phyloP scores from a whole-genome alignment of 2,888 invertebrate genomes.

The Perizoma flavofasciatum region DNA sequence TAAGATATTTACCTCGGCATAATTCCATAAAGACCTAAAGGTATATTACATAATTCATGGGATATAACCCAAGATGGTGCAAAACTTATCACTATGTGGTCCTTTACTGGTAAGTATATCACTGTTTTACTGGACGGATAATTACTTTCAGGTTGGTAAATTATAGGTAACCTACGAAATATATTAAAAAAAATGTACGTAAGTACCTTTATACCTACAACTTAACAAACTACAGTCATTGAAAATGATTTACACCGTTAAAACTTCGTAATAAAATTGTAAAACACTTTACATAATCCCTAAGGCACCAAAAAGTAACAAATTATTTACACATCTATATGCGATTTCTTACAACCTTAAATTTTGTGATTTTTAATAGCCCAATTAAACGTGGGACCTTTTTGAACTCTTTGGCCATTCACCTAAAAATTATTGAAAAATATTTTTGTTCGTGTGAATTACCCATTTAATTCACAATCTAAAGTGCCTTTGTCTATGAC shows the following conservation, averaged over 20 bases:
- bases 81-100: conserved; percentile 29
- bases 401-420: conserved; percentile 30
- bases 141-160: conserved; percentile 25
- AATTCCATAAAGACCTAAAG: neutral
- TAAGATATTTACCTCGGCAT: too few relatives aligned
- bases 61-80: conserved; percentile 36
- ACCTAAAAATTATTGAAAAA: conserved; percentile 4
- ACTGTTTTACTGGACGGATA: conserved; percentile 46
- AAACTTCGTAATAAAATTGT: conserved; percentile 10
- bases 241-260: conserved; percentile 26
- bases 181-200: conserved; percentile 10
- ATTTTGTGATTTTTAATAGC: conserved; percentile 35
- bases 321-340: conserved; percentile 47
- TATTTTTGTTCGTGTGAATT: conserved; percentile 5
- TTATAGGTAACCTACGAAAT: conserved; percentile 8
- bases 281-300: conserved; percentile 43
- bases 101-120: conserved; percentile 35
- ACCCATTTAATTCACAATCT: too few relatives aligned
- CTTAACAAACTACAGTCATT: conserved; percentile 19
- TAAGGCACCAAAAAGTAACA: conserved; percentile 59
- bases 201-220: conserved; percentile 12
- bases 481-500: too few relatives aligned
- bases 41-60: conserved; percentile 35
- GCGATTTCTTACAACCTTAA: conserved; percentile 36
- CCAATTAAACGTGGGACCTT: neutral